Base-by-base conservation (phyloP, 2,888 invertebrate genomes). In the Aproaerema taeniolella region DNA sequence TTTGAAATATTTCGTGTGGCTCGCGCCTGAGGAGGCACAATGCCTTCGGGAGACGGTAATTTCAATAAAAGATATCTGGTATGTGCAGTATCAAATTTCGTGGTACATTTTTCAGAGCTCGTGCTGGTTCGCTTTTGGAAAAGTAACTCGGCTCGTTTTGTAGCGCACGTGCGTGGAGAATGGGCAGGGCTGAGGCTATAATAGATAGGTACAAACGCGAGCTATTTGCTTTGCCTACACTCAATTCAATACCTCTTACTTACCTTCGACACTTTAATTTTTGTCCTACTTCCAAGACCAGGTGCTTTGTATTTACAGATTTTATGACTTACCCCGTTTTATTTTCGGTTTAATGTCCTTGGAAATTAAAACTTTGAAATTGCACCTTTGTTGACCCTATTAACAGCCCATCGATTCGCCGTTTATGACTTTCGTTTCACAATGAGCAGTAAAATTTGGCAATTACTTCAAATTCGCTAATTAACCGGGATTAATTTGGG, bases 1-100 rank as follows among this genome's bases (percentile, higher is more conserved):
- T 86, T 82, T 85, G 85, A 86, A 85, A 79, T 78, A 83, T 82
- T 82, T 80, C 63, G 73, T 79, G 67, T 63, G 69, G 67, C 72
- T 75, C 77, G 75, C 75, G 80, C 74, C 76, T 66, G 56, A 66
- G 64, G 67, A 66, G 68, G 65, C 57, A 83, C 82, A 83, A 82
- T 83, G 65, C 72, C 52, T 67, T 61, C 60, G 64, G 67, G 65
- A 75, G 72, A 73, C 56, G 58, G 52, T 65, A 62, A 58, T 68
- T 70, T 73, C 70, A 73, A 78, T 76, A 66, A 72, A 57, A 54
- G 60, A 38, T 37, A 31, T 26, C 24, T 8, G 52, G 53, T 59
- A 58, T 67, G 65, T 69, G 72, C 69, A 75, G 74, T 85, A 85
- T 86, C 81, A 74, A 75, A 85, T 86, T 86, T 83, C 83, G 68